Evolutionary conservation across 2,888 invertebrate genomes (phyloP), one percentile per base, ranked within the genome.

Genomic region (Meiosimyza platycephala): DNA sequence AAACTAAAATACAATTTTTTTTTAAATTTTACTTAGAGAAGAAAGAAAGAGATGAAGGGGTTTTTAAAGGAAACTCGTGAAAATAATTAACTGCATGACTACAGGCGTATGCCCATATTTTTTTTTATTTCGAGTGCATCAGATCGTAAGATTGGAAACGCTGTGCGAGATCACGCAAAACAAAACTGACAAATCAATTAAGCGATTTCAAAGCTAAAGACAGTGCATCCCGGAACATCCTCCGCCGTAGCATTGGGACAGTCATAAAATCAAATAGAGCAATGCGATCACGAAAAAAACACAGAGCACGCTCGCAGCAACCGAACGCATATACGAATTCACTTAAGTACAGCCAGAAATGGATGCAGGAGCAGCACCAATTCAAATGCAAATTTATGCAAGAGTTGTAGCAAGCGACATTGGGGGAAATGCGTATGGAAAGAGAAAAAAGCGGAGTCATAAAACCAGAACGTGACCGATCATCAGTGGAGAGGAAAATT

Each of bases 151-250:
- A 63, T 62, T 70, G 70, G 18, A 70, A 55, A 63, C 54, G 70
- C 54, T 62, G 40, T 40, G 60, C 60, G 67, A 67, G 47, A 15
- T 22, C 47, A 22, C 60, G 60, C 57, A 51, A 40, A n/a, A 40
- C 40, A 33, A 47, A 52, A 67, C 62, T 63, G 70, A 70, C 63
- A 62, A 70, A 63, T 70, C 70, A 70, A 70, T 70, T 70, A 70
- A 70, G 70, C 54, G 50, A 70, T 70, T 50, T 52, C 47, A 62
- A 52, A 40, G 28, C 22, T 9, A 60, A 55, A 69, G 62, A 28
- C 47, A 40, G 40, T 47, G 57, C 9, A 9, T 50, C 15, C 16
- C 15, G 22, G 28, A 65, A 50, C 18, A 51, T 22, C 16, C 15
- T 1, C 5, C 11, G 55, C n/a, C 13, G 22, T 12, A 40, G 40